Base-by-base conservation (phyloP, 2,888 invertebrate species). In the Silvanus unidentatus region DNA sequence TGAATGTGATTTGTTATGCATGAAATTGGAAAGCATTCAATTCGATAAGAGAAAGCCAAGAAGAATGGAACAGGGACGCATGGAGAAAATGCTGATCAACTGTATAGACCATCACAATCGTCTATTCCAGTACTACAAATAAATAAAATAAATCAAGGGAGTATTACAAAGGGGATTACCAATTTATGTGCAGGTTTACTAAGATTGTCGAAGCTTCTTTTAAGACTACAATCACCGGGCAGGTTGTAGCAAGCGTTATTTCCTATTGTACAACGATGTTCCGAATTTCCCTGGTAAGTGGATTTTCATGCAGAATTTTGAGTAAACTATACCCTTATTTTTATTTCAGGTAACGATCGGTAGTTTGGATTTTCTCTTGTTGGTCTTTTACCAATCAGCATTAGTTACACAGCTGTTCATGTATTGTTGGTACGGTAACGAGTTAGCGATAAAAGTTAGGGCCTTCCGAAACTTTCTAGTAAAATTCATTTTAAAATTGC, bases 261-360 rank as follows among this genome's bases (percentile, higher is more conserved):
- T 43, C 50, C 9, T 42, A 38, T 29, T 50, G 50, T 41, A 50
- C 50, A 2, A 44, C 45, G 13, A 47, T 50, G 50, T 50, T 50
- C 39, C 45, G 43, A 39, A 32, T 50, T 13, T 43, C 50, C 22
- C 12, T 50, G 34, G 50, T 50, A 45, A 3, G 3, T 5, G 8
- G n/a, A n/a, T n/a, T 8, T 22, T 3, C 8, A 22, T 5, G 8
- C 8, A 5, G 8, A 22, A 22, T 5, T 5, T 22, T 5, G 4
- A 5, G n/a, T n/a, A n/a, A n/a, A n/a, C n/a, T n/a, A n/a, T n/a
- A n/a, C 8, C 8, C 22, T 22, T 22, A 5, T 5, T 22, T n/a
- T n/a, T 22, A 5, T n/a, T 22, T 22, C 3, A 22, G 22, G 22
- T 22, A 22, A 22, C 22, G 8, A 22, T 22, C 8, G 4, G 4